Evolutionary conservation across 2,888 invertebrate genomes (phyloP).

Genomic region (Napeogenes sylphis): DNA sequence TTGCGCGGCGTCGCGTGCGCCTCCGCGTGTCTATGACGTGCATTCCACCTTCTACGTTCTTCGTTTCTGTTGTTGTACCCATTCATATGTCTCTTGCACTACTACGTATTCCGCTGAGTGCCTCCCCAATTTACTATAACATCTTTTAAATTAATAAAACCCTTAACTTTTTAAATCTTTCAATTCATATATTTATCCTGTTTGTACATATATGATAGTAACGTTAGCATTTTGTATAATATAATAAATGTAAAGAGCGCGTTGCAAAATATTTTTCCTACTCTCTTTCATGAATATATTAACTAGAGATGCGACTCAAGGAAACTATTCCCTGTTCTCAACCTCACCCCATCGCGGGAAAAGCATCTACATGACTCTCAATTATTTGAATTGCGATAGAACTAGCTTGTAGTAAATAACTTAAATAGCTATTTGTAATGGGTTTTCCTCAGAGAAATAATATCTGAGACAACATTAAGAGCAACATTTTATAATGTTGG

Average conservation of each 20-base stretch:
- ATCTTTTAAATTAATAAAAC: neutral
- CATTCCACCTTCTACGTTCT: constrained; percentile 56
- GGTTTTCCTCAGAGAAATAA: neutral
- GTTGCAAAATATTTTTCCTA: constrained; percentile 3
- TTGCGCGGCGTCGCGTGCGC: constrained; percentile 68
- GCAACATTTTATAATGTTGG: neutral
- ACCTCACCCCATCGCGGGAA: constrained; percentile 39
- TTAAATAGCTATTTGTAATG: constrained; percentile 1
- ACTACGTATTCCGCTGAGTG: constrained; percentile 26
- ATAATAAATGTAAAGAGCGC: constrained; percentile 1
- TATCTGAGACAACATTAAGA: neutral
- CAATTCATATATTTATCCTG: neutral
- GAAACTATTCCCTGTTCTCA: constrained; percentile 67
- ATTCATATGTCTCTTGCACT: constrained; percentile 48
- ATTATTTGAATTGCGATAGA: constrained; percentile 33
- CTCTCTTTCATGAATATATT: constrained; percentile 74
- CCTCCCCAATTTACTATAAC: constrained; percentile 4
- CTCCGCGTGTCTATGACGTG: constrained; percentile 62
- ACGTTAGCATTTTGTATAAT: constrained; percentile 1
- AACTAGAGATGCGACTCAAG: constrained; percentile 76
- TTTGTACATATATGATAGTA: neutral
- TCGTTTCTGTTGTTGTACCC: constrained; percentile 45
- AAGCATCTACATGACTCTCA: constrained; percentile 41
- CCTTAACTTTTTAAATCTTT: neutral
- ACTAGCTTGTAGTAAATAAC: neutral